Percentiles rank a stretch among this genome's conserved stretches.
These are phyloP conservation scores for Diplolepis rosae DNA, from an alignment of 2,888 invertebrate genomes.

Conservation along the genomic window DNA sequence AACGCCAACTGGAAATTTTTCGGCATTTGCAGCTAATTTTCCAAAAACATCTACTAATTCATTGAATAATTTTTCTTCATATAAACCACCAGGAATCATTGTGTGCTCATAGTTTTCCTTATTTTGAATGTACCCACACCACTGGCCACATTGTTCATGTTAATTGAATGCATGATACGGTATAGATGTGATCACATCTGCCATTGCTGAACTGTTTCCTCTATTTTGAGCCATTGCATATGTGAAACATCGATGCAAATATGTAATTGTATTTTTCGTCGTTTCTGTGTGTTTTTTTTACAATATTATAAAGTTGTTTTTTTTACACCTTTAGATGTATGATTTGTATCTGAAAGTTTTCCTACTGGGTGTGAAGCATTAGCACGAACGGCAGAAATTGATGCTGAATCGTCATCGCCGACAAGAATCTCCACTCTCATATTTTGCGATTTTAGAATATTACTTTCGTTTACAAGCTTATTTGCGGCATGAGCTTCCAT, in stretches of 20 bases:
- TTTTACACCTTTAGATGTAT: slow-evolving; percentile 45
- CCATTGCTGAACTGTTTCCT: slow-evolving; percentile 42
- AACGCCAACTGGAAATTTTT: slow-evolving; percentile 33
- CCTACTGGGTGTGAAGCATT: slow-evolving; percentile 43
- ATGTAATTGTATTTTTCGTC: slow-evolving; percentile 39
- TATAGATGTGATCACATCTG: slow-evolving; percentile 37
- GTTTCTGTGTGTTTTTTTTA: too few species aligned
- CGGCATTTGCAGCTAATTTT: slow-evolving; percentile 23
- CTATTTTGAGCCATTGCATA: slow-evolving; percentile 51
- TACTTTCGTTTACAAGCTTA: slow-evolving; percentile 39
- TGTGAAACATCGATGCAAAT: slow-evolving; percentile 50
- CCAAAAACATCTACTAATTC: not conserved
- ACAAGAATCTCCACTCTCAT: slow-evolving; percentile 49
- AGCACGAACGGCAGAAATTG: slow-evolving; percentile 49
- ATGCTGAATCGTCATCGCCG: slow-evolving; percentile 53
- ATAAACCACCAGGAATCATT: slow-evolving; percentile 37
- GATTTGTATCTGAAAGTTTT: slow-evolving; percentile 53
- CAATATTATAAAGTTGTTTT: slow-evolving; percentile 43
- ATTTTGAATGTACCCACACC: slow-evolving; percentile 43
- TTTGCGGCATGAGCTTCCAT: slow-evolving; percentile 55
- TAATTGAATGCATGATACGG: slow-evolving; percentile 45
- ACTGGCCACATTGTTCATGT: slow-evolving; percentile 44
- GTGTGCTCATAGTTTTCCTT: slow-evolving; percentile 34
- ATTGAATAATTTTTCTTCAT: slow-evolving; percentile 37
- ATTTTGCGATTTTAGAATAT: slow-evolving; percentile 44